These are phyloP conservation scores for Glandiceps talaboti DNA, from an alignment of 53 echinoderm and acorn worm genomes.

Conservation along the genomic window DNA sequence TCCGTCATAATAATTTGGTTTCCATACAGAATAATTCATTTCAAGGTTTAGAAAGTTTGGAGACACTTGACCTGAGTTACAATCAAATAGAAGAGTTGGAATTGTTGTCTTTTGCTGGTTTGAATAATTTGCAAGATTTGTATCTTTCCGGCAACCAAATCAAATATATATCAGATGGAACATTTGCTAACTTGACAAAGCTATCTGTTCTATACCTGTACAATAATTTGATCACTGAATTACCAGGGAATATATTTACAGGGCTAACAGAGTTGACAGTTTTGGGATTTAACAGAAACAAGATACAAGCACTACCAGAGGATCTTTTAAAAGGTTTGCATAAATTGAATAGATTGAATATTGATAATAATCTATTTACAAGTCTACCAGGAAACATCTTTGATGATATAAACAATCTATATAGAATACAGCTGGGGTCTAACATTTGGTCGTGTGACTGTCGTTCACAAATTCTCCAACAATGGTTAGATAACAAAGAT, in stretches of 20 bases:
- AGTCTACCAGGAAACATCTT: background rate
- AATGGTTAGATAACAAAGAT: background rate
- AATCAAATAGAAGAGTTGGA: background rate
- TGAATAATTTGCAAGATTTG: background rate
- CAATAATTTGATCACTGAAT: background rate
- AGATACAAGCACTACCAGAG: background rate
- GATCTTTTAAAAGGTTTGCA: background rate
- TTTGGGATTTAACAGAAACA: background rate
- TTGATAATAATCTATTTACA: background rate
- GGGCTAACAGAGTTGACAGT: background rate
- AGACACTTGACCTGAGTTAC: background rate
- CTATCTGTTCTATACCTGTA: background rate
- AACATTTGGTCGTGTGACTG: background rate
- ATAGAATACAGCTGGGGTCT: background rate
- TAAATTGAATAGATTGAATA: background rate
- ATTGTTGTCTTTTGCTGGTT: background rate
- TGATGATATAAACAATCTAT: background rate
- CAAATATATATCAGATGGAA: background rate
- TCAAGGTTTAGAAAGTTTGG: background rate
- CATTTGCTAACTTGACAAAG: background rate
- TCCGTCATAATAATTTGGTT: background rate
- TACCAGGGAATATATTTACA: background rate
- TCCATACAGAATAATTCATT: background rate
- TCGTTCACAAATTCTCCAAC: background rate
- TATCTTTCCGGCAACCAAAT: background rate